Evolutionary conservation across 2,797 vertebrate species (phyloP), one percentile per base, ranked within the genome.

Genomic region (Gallirallus australis): DNA sequence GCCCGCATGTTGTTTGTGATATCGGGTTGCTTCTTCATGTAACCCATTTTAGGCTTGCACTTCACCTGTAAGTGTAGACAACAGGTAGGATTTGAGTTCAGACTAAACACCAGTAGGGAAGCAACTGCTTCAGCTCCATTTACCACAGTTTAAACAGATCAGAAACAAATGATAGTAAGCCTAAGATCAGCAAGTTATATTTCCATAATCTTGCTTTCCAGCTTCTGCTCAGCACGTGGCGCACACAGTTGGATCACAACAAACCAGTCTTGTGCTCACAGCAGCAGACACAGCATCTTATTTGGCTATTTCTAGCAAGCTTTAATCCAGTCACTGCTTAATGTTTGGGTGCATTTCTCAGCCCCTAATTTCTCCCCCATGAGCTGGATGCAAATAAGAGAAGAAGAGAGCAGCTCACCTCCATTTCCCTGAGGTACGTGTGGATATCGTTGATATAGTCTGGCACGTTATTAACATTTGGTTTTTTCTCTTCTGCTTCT

Each of bases 1-100:
- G 99, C 99, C 30, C 99, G 97, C 99, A 99, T 99, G 96, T 98
- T 99, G 97, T 98, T 99, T 3, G 99, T 99, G 96, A 99, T 99
- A 94, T 99, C 99, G 0, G 99, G 99, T 82, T 99, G 99, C 90
- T 99, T 99, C 97, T 98, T 99, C 99, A 99, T 99, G 97, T 99
- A 99, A 79, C 98, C 98, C 4, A 98, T 97, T 96, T 99, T 99
- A 12, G 99, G 99, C 69, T 98, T 98, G 89, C 98, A 99, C 91
- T 99, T 99, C 39, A 99, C 89, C 99, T 99, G 94, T 24, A 65
- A 72, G 47, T 82, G 91, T 71, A 91, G 56, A 94, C 3, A 13
- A 91, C 39, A 90, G 16, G 37, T 5, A 40, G 76, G 37, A 71
- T 2, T 42, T 65, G n/a, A 92, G 24, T 31, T 54, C 69, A 27